Evolutionary conservation across 2,797 vertebrate species (phyloP).

Genomic region (Schizopygopsis pylzovi): DNA sequence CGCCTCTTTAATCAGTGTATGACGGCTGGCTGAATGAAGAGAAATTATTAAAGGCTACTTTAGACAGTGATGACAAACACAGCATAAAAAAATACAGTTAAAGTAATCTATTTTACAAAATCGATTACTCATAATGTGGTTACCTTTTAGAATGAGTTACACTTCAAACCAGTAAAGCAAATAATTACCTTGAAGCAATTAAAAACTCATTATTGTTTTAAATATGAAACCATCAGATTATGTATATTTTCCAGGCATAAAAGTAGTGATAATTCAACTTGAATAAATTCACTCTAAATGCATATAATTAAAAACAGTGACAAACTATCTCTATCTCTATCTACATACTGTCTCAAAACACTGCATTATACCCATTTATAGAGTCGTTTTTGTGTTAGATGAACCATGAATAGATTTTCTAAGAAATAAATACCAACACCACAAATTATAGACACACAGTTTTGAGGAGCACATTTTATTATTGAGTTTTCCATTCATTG

Average conservation of each 20-base stretch:
- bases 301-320: neutral
- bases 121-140: neutral
- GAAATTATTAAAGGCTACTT: neutral
- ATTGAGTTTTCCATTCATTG: neutral
- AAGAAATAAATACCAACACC: neutral
- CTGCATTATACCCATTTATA: neutral
- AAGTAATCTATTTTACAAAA: neutral
- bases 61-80: neutral
- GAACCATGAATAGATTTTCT: neutral
- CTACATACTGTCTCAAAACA: no score
- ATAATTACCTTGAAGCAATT: neutral
- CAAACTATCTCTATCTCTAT: no score
- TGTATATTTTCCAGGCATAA: neutral
- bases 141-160: neutral
- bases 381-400: neutral
- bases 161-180: neutral
- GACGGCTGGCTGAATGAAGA: no score
- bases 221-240: neutral
- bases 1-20: neutral
- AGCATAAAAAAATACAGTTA: neutral
- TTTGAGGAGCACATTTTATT: neutral
- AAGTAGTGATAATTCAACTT: neutral
- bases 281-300: neutral
- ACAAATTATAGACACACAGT: neutral
- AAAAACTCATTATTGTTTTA: neutral